A percentile compares a stretch with the other conserved stretches of the same genome.
These are phyloP conservation scores for Engraulis encrasicolus DNA, from an alignment of 2,113 vertebrate species.

Conservation along the genomic window DNA sequence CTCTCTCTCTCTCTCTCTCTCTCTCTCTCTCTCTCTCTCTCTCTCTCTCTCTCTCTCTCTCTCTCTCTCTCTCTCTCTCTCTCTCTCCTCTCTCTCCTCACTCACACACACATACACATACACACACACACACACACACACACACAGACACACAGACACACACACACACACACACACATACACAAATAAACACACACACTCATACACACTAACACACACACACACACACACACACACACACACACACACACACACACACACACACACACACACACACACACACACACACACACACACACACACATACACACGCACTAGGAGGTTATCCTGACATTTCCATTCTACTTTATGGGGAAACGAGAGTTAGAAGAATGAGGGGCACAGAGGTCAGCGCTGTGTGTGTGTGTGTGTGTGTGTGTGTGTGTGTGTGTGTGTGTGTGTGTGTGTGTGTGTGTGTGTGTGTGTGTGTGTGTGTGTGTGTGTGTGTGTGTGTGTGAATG, in stretches of 20 bases:
- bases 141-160: not conserved
- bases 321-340: not conserved
- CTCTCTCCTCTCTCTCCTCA: not conserved
- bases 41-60: not conserved
- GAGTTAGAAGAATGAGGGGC: not conserved
- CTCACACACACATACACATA: not conserved
- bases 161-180: slow-evolving; percentile 12
- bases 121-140: not conserved
- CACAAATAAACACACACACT: too few species aligned
- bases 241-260: not conserved
- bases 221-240: not conserved
- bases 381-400: too few species aligned
- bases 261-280: not conserved
- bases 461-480: too few species aligned
- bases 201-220: too few species aligned
- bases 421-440: too few species aligned
- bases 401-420: too few species aligned
- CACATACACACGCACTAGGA: not conserved
- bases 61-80: not conserved
- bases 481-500: too few species aligned
- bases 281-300: not conserved
- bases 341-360: not conserved
- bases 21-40: too few species aligned
- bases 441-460: too few species aligned
- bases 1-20: too few species aligned